Conservation (phyloP, 2,797 vertebrate genomes). For the Calcarius lapponicus region DNA sequence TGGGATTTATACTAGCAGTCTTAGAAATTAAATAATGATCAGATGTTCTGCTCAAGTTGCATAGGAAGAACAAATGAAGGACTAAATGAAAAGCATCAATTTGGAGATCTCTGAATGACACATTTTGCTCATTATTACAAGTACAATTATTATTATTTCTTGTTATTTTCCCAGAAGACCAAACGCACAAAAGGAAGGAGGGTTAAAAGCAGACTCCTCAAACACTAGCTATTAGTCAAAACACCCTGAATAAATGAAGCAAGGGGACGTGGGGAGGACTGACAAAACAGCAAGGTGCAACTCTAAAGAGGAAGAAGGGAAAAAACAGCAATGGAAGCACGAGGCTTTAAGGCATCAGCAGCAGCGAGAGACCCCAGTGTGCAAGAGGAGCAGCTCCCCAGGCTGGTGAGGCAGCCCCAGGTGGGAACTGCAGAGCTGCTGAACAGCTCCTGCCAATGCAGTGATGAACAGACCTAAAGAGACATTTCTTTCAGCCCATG, state of each 20-base stretch:
- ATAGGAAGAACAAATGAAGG: background rate
- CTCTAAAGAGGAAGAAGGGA: background rate
- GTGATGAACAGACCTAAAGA: background rate
- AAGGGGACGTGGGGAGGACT: background rate
- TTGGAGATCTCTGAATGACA: background rate
- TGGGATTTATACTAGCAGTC: background rate
- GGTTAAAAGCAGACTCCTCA: background rate
- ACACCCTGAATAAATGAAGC: background rate
- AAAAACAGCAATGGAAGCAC: background rate
- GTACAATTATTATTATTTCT: background rate
- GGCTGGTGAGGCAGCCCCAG: fast-evolving
- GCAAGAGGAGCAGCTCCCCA: background rate
- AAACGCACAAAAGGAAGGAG: background rate
- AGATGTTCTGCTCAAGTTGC: background rate
- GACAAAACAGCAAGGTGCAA: background rate
- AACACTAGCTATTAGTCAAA: background rate
- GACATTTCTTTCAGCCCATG: fast-evolving
- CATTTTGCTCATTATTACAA: background rate
- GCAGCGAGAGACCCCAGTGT: background rate
- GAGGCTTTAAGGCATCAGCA: background rate
- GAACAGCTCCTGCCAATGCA: background rate
- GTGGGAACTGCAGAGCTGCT: background rate
- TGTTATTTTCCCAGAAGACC: background rate
- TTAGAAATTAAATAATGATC: background rate
- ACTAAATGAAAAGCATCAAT: background rate